Evolutionary conservation across 2,888 invertebrate genomes (phyloP), one percentile per base, ranked within the genome.

Genomic region (Drosophila crucigera): DNA sequence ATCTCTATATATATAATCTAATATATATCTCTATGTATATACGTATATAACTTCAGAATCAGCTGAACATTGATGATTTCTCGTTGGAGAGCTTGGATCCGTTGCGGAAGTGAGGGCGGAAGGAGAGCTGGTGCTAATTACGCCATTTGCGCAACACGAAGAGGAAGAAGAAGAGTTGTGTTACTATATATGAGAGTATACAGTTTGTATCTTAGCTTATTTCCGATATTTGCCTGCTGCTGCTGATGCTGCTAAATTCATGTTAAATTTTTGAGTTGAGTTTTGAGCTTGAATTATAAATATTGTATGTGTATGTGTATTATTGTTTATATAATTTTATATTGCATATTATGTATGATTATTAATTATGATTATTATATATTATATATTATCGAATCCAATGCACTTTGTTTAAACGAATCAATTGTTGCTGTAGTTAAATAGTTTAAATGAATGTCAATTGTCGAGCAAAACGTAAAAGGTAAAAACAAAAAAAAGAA

Each of bases 61-160:
- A 92, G 74, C 83, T 91, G 43, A 91, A 91, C 76, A 91, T 93
- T 92, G 98, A 98, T 93, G 98, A 98, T 94, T 99, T 99, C 94
- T 97, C 97, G 84, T 94, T 98, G 94, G 98, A 98, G 93, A 98
- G 97, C 94, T 95, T 98, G 93, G 98, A 98, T 95, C 98, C 98
- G 73, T 94, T 98, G 90, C 96, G 96, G 93, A 97, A 97, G 92
- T 93, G 88, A 91, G 66, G 9, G 37, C 22, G 54, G 30, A 11
- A 22, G 22, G 11, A 30, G 35, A 66, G 68, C 65, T 31, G 84
- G 90, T 90, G 88, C 90, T 88, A 88, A 77, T 37, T 55, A 78
- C 60, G 82, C 81, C 82, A 79, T 82, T 81, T 81, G 80, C 68
- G 77, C 76, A 76, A 73, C 76, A 79, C 75, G 66, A 60, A 54